These are phyloP conservation scores for Ylistrum balloti DNA, from an alignment of 1,140 invertebrate species.

Conservation along the genomic window DNA sequence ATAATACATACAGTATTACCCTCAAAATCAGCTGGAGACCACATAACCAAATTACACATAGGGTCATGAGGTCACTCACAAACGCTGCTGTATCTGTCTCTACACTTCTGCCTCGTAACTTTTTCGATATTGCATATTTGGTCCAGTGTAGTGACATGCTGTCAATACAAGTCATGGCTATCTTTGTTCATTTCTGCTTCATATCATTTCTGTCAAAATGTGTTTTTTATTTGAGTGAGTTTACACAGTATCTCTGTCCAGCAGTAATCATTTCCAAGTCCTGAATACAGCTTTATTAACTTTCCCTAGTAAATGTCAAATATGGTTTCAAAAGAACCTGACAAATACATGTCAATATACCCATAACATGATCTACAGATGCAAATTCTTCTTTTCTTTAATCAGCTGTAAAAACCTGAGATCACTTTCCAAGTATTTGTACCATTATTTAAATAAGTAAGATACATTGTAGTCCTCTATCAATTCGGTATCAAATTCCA, in stretches of 20 bases:
- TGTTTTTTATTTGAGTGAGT: constrained; percentile 19
- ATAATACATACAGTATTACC: neutral
- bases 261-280: constrained; percentile 1
- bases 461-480: too few relatives aligned
- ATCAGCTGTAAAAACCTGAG: neutral
- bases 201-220: constrained; percentile 29
- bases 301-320: neutral
- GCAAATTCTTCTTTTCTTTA: neutral
- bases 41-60: neutral
- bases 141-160: neutral
- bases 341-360: neutral
- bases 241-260: neutral
- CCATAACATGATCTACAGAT: neutral
- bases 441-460: too few relatives aligned
- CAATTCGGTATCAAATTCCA: too few relatives aligned
- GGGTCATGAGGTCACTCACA: neutral
- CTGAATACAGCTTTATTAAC: neutral
- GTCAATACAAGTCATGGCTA: neutral
- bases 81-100: neutral
- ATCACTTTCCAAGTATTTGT: too few relatives aligned
- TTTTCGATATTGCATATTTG: neutral
- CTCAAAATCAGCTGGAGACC: neutral
- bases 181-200: constrained; percentile 5
- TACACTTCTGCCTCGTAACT: neutral
- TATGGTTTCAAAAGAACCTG: neutral